These are phyloP conservation scores for Chymomyza caudatula DNA, from an alignment of 2,888 invertebrate species.

Conservation along the genomic window DNA sequence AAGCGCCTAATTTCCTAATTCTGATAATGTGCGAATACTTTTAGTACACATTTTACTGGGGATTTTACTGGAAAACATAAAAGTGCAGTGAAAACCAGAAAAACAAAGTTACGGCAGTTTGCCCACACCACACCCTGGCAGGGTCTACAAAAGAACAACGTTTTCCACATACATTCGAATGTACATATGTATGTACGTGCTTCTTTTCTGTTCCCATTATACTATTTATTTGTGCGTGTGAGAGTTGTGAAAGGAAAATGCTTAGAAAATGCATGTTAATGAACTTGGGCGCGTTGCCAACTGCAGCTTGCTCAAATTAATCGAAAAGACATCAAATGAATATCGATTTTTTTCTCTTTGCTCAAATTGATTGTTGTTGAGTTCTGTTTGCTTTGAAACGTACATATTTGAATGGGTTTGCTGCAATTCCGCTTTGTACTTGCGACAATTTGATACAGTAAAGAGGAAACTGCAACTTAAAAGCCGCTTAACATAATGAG, in stretches of 20 bases:
- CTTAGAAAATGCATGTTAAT: conserved; percentile 32
- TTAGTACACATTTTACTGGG: background rate
- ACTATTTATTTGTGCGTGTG: background rate
- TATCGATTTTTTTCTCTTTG: conserved; percentile 24
- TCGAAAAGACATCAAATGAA: conserved; percentile 29
- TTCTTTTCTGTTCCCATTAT: background rate
- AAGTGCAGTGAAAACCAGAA: conserved; percentile 48
- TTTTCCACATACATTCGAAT: too few species aligned
- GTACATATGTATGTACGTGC: background rate
- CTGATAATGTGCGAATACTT: background rate
- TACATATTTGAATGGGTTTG: background rate
- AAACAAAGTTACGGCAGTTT: conserved; percentile 16
- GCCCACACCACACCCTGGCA: conserved; percentile 1
- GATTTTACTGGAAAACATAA: conserved; percentile 29
- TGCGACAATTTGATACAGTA: background rate
- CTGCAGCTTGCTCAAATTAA: conserved; percentile 25
- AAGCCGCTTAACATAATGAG: conserved; percentile 1
- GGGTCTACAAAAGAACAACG: background rate
- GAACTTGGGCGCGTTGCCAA: conserved; percentile 29
- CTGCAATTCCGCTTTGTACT: background rate
- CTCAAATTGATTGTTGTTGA: background rate
- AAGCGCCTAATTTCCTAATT: too few species aligned
- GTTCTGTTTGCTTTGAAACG: background rate
- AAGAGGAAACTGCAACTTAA: background rate
- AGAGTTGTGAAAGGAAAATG: background rate